Percentiles rank a stretch among this genome's conserved stretches.
phyloP scores from a whole-genome alignment of 2,888 invertebrate genomes.

The Ophraella communa region DNA sequence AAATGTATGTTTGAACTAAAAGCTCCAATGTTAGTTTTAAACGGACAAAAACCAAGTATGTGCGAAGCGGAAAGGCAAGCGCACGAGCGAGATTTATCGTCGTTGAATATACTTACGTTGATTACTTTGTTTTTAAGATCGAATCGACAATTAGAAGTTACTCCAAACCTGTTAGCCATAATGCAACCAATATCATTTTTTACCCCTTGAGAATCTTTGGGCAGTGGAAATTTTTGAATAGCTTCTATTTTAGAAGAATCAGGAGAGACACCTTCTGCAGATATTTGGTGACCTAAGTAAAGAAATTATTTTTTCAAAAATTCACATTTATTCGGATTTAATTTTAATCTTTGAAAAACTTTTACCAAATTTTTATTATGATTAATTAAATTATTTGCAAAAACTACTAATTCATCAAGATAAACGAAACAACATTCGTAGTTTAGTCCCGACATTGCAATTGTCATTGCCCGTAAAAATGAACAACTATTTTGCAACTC shows the following conservation, averaged over 20 bases:
- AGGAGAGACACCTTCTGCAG: slow-evolving; percentile 5
- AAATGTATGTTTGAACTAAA: too few species aligned
- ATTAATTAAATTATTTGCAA: slow-evolving; percentile 22
- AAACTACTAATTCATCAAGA: background rate
- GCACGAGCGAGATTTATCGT: too few species aligned
- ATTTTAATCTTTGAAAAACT: slow-evolving; percentile 17
- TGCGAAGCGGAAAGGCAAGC: too few species aligned
- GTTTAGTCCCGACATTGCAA: slow-evolving; percentile 41
- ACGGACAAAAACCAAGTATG: too few species aligned
- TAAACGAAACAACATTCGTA: slow-evolving; percentile 27
- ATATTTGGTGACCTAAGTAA: slow-evolving; percentile 22
- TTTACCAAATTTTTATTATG: too few species aligned
- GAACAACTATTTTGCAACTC: too few species aligned
- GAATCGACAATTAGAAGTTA: too few species aligned
- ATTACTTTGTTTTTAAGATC: too few species aligned
- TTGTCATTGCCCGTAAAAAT: slow-evolving; percentile 43
- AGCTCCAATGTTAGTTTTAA: too few species aligned
- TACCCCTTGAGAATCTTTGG: background rate
- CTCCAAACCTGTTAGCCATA: too few species aligned
- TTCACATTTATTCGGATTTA: slow-evolving; percentile 35
- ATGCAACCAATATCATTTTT: too few species aligned
- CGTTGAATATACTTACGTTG: too few species aligned
- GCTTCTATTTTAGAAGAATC: background rate
- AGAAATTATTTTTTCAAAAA: slow-evolving; percentile 35
- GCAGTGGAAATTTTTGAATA: background rate